Conservation (phyloP, 2,797 vertebrate species). For the Menidia menidia region DNA sequence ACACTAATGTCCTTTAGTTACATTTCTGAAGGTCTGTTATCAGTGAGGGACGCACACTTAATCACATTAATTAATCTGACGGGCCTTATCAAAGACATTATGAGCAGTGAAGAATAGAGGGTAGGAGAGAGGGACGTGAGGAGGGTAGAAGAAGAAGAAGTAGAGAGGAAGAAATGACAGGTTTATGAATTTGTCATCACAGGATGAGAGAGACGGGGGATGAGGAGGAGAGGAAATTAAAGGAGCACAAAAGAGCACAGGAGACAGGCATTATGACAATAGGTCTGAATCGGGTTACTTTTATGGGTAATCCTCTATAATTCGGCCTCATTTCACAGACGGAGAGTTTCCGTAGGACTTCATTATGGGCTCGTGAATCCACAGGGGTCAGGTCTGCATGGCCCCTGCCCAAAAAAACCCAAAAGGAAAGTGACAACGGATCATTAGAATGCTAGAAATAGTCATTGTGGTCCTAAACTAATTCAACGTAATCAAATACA, state of each 20-base stretch:
- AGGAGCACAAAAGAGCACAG: constrained; percentile 58
- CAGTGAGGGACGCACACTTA: constrained; percentile 50
- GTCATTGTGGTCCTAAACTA: too few species aligned
- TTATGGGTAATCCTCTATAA: constrained; percentile 62
- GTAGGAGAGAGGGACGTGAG: constrained; percentile 34
- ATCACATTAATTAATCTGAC: constrained; percentile 77
- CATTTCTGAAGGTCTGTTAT: constrained; percentile 62
- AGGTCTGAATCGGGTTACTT: constrained; percentile 53
- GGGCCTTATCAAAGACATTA: constrained; percentile 67
- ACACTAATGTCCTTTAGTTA: constrained; percentile 41
- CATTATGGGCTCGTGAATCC: constrained; percentile 45
- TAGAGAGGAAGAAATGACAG: constrained; percentile 38
- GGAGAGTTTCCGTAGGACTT: constrained; percentile 44
- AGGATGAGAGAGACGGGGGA: constrained; percentile 30
- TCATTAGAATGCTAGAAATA: too few species aligned
- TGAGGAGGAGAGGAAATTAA: constrained; percentile 60
- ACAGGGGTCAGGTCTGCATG: constrained; percentile 23
- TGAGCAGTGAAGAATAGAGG: constrained; percentile 47
- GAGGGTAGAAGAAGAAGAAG: constrained; percentile 41
- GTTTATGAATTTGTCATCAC: constrained; percentile 60
- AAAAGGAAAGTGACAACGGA: too few species aligned
- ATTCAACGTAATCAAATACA: too few species aligned
- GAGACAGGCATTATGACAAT: constrained; percentile 61
- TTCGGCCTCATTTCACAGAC: constrained; percentile 57
- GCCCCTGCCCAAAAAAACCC: too few species aligned